Conservation (phyloP, 2,888 invertebrate species). For the Ashinkailepas kermadecensis region DNA sequence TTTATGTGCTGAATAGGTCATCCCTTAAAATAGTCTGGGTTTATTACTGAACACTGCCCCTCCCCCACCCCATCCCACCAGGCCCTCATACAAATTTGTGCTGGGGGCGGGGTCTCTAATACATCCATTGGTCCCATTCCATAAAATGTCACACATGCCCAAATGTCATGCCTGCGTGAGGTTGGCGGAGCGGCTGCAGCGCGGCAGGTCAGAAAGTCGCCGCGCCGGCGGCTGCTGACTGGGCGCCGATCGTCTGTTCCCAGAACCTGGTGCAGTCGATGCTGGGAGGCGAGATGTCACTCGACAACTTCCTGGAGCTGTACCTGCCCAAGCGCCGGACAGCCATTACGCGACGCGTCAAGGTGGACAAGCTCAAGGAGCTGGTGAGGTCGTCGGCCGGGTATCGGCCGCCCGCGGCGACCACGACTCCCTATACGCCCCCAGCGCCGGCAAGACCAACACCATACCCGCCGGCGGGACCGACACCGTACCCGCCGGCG, state of each 20-base stretch:
- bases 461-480: background rate
- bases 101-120: too few relatives aligned
- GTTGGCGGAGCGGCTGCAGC: too few relatives aligned
- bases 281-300: conserved; percentile 43
- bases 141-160: too few relatives aligned
- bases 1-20: too few relatives aligned
- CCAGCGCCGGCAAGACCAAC: background rate
- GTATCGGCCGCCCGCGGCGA: conserved; percentile 8
- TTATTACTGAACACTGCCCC: too few relatives aligned
- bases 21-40: too few relatives aligned
- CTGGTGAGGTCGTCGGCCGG: conserved; percentile 31
- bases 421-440: conserved; percentile 8
- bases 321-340: conserved; percentile 66
- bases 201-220: too few relatives aligned
- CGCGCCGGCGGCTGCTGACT: background rate
- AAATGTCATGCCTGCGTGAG: too few relatives aligned
- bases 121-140: too few relatives aligned
- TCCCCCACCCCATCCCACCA: too few relatives aligned
- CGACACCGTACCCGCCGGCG: background rate
- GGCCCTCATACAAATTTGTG: too few relatives aligned
- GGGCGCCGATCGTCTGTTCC: background rate
- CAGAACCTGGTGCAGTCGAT: conserved; percentile 33
- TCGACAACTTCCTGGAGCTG: conserved; percentile 75
- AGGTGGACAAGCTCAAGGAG: conserved; percentile 81
- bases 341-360: conserved; percentile 75